Conservation (phyloP, 2,888 invertebrate species). For the Drosophila seclusa region DNA sequence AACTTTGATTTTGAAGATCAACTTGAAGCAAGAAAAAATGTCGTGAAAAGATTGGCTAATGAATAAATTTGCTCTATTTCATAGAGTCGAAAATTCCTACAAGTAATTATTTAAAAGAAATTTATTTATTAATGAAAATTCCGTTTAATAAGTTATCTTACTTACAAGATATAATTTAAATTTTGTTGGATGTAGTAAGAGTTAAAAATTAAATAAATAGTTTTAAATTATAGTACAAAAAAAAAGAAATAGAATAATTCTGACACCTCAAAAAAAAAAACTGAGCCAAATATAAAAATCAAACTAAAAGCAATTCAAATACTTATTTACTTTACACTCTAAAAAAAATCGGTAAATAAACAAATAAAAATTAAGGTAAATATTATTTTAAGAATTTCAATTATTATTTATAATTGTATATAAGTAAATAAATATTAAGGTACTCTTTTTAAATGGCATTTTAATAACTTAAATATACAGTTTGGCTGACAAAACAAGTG, state of each 20-base stretch:
- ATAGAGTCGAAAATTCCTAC: neutral
- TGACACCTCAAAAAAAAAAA: neutral
- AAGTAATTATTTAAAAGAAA: neutral
- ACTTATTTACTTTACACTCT: neutral
- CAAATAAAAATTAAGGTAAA: neutral
- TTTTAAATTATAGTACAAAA: neutral
- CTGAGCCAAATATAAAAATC: neutral
- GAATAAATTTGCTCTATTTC: neutral
- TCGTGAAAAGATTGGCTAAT: neutral
- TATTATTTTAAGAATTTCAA: neutral
- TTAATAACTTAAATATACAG: neutral
- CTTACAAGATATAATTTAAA: neutral
- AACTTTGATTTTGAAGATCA: neutral
- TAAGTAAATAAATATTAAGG: neutral
- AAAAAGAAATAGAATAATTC: neutral
- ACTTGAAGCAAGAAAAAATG: neutral
- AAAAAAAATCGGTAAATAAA: neutral
- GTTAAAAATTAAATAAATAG: neutral
- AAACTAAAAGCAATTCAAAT: neutral
- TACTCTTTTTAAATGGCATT: neutral
- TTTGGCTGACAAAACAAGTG: constrained; percentile 1
- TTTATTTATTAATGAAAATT: neutral
- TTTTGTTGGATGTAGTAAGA: neutral
- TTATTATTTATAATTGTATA: neutral
- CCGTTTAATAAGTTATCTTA: neutral